Base-by-base conservation (phyloP, 2,797 vertebrate species). In the Knipowitschia caucasica region DNA sequence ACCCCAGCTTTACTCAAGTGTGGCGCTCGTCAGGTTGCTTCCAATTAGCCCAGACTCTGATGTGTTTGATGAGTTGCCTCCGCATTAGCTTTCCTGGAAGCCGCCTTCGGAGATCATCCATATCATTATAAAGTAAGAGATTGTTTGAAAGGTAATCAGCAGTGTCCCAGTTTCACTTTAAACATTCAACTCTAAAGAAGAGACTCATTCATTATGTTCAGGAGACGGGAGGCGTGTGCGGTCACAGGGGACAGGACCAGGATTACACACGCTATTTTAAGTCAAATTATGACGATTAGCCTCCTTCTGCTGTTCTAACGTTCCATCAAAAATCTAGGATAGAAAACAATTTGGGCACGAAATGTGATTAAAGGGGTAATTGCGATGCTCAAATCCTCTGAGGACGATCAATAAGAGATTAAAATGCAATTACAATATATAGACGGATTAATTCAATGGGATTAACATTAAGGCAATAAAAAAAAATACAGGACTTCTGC, bases 121-220 rank as follows among this genome's bases (percentile, higher is more conserved):
- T n/a, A n/a, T n/a, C n/a, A n/a, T n/a, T n/a, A n/a, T n/a, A n/a
- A n/a, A n/a, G n/a, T n/a, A 4, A 3, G 24, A 27, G 42, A 24
- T 17, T 26, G 24, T 44, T 27, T 17, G 42, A 24, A 27, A 26
- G 14, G 23, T 27, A 44, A 44, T 27, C 26, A 44, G 24, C 10
- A 26, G 23, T 44, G 42, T 44, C 42, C 24, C 42, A 44, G 42
- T 27, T 44, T 27, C 42, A 44, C 24, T 44, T 26, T 44, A n/a
- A 44, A 44, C 27, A 44, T 15, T 44, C 4, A n/a, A 44, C 24
- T 44, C n/a, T 10, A 44, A 44, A 44, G 42, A 44, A 26, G 21
- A 27, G 24, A n/a, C 42, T 27, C 26, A 26, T 44, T 17, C 42
- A 17, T 26, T 44, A n/a, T 9, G 25, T 26, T 44, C n/a, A 17